phyloP scores from a whole-genome alignment of 2,888 invertebrate species.

The Archaeoteleia sp. region DNA sequence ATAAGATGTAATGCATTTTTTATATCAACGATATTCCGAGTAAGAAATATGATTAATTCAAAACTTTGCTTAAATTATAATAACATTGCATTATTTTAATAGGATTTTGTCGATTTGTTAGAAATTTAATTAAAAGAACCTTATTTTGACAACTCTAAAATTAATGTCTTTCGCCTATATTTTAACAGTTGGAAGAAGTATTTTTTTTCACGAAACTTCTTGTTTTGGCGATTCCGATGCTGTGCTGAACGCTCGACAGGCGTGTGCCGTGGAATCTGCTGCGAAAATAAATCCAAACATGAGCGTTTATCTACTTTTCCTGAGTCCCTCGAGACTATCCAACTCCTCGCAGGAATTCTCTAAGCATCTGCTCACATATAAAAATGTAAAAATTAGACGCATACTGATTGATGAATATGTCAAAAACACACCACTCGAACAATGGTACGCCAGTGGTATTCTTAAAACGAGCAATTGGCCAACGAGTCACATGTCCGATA shows the following conservation, averaged over 20 bases:
- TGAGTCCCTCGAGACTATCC: slow-evolving; percentile 73
- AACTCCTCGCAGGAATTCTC: slow-evolving; percentile 66
- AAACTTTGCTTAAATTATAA: too few relatives aligned
- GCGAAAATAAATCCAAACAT: slow-evolving; percentile 79
- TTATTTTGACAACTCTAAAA: too few relatives aligned
- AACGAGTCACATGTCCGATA: slow-evolving; percentile 80
- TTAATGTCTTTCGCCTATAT: too few relatives aligned
- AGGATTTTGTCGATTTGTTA: too few relatives aligned
- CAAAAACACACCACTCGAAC: slow-evolving; percentile 78
- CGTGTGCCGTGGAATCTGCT: slow-evolving; percentile 83
- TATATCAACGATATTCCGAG: too few relatives aligned
- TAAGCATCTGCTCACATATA: slow-evolving; percentile 72
- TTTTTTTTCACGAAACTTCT: slow-evolving; percentile 83
- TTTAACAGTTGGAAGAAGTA: slow-evolving; percentile 73
- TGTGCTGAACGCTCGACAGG: slow-evolving; percentile 78
- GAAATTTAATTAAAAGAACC: too few relatives aligned
- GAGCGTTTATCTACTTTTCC: slow-evolving; percentile 78
- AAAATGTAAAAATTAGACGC: slow-evolving; percentile 77
- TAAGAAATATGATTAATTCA: too few relatives aligned
- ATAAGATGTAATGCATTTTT: too few relatives aligned
- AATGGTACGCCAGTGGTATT: slow-evolving; percentile 76
- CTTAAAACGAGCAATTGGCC: slow-evolving; percentile 78
- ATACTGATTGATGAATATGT: slow-evolving; percentile 77
- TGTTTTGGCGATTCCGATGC: slow-evolving; percentile 76
- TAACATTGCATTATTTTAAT: too few relatives aligned